Base-by-base conservation (phyloP, 2,113 vertebrate species). In the Lagenorhynchus albirostris region DNA sequence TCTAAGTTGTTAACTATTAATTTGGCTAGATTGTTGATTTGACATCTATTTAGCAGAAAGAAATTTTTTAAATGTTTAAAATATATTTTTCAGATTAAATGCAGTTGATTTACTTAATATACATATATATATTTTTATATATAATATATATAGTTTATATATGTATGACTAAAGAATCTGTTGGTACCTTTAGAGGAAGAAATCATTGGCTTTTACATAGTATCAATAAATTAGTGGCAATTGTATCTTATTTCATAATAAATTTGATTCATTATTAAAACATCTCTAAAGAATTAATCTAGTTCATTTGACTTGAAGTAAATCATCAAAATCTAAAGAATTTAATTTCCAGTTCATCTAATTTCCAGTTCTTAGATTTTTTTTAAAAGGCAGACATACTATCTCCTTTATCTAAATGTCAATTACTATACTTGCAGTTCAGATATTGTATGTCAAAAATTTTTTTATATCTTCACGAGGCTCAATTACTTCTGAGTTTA, bases 401-500 rank as follows among this genome's bases (percentile, higher is more conserved):
- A 36, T 83, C 17, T 71, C 31, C 33, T 79, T 95, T 87, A 86
- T 97, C 36, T 38, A 33, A 94, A 95, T 68, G 92, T 90, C 58
- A 97, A 14, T 97, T 97, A 96, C 41, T 38, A 70, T 2, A 71
- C 63, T 81, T 58, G 71, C 29, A 58, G 4, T 77, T 89, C n/a
- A 65, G 15, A 58, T 84, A 89, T 21, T 55, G 4, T 12, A 55
- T 91, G 92, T 96, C 81, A 95, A 87, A 97, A 17, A 68, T 94
- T 21, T 96, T 91, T 91, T 97, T 96, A 74, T n/a, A n/a, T 96
- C 94, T 85, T 89, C 58, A 90, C 70, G 47, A 97, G n/a, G 70
- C 77, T 94, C 97, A 96, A 93, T 98, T 98, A 96, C 92, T 95
- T 94, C 84, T 55, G 8, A 89, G 55, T 93, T 98, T 97, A 41